phyloP scores from a whole-genome alignment of 2,888 invertebrate species.

The Ryuthela nishihirai region DNA sequence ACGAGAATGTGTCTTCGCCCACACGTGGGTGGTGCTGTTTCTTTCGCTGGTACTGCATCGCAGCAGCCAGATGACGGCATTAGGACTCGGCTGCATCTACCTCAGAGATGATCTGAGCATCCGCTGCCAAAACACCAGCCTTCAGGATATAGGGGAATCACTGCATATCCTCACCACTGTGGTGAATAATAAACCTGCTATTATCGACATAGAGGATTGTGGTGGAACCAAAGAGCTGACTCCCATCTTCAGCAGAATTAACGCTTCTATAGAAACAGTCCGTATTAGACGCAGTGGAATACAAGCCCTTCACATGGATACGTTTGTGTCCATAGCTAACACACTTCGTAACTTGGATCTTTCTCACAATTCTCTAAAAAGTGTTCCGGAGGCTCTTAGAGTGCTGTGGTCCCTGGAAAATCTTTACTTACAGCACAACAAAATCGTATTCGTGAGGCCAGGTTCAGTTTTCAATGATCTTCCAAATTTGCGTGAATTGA shows the following conservation, averaged over 20 bases:
- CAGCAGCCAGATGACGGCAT: too few relatives aligned
- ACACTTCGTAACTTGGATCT: constrained; percentile 12
- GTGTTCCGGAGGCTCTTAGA: constrained; percentile 9
- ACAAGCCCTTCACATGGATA: neutral
- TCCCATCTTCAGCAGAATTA: neutral
- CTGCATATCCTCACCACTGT: constrained; percentile 17
- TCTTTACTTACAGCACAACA: constrained; percentile 16
- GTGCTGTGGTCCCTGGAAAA: constrained; percentile 3
- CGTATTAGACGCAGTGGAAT: constrained; percentile 4
- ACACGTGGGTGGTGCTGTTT: too few relatives aligned
- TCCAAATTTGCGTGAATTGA: constrained; percentile 3
- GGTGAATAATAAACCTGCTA: constrained; percentile 8
- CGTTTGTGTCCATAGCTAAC: constrained; percentile 1
- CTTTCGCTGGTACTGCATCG: too few relatives aligned
- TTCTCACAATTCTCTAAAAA: constrained; percentile 16
- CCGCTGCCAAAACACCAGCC: constrained; percentile 21
- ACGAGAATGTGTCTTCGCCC: too few relatives aligned
- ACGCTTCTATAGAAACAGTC: constrained; percentile 6
- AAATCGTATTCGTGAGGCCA: constrained; percentile 6
- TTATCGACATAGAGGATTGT: constrained; percentile 13
- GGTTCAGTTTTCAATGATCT: constrained; percentile 2
- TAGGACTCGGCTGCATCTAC: constrained; percentile 10
- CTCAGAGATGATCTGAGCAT: constrained; percentile 22
- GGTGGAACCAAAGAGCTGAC: neutral
- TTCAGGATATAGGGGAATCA: constrained; percentile 13